Base-by-base conservation (phyloP, 2,797 vertebrate genomes). In the Neosilurus hyrtlii region DNA sequence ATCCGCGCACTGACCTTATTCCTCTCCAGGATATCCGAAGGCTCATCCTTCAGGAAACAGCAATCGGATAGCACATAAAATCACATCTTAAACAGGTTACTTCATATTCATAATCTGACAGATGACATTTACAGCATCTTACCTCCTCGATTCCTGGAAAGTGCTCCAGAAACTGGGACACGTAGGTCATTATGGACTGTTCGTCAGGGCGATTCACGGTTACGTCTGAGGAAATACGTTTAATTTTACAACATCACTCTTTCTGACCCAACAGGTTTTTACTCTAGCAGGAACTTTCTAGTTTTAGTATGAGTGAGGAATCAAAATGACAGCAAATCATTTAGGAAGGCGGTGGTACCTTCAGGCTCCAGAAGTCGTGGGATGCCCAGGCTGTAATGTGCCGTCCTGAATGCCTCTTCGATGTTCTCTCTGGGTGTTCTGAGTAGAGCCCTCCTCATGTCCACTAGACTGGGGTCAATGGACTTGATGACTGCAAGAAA, bases 401-500 rank as follows among this genome's bases (percentile, higher is more conserved):
- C 97, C 20, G 96, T 95, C 89, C 92, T 95, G 91, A 99, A 99
- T 18, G 97, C 96, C 52, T 97, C 96, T 89, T 99, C 97, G 2
- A 99, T 91, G 78, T 99, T 99, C 75, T 97, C 96, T 85, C 92
- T 93, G 68, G 95, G 84, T 0, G 92, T 93, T 87, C 96, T 95
- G 82, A 96, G 95, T 88, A 98, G 89, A 8, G 97, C 95, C 88
- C 94, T 95, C 87, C 96, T 96, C 94, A 99, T 98, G 90, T 99
- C 97, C 71, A 98, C 96, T 89, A 99, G 92, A 89, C 93, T 97
- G 73, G 94, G 90, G 88, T 99, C 96, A 56, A 99, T 98, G 86
- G 97, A 96, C 91, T 99, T 99, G 88, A 99, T 97, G 88, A 99
- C 84, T 0, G 98, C 98, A 89, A 99, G 92, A 91, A 99, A 99